These are phyloP conservation scores for Leptinotarsa juncta DNA, from an alignment of 2,888 invertebrate species.

Conservation along the genomic window DNA sequence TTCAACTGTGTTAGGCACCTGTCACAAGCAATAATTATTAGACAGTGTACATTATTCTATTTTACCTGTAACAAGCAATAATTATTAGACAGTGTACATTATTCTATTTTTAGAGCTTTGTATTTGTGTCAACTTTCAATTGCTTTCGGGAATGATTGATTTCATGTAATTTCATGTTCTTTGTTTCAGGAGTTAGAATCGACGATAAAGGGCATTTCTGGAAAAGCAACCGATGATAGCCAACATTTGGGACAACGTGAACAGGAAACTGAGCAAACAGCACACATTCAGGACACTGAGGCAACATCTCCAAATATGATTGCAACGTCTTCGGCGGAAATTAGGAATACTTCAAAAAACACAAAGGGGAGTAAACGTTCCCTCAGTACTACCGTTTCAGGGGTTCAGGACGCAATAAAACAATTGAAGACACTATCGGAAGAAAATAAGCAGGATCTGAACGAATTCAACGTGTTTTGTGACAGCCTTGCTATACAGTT, in stretches of 20 bases:
- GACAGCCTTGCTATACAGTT: conserved; percentile 38
- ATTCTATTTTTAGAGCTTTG: too few relatives aligned
- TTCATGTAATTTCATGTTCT: neutral
- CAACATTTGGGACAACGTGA: neutral
- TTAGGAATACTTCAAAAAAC: neutral
- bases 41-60: neutral
- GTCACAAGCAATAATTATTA: neutral
- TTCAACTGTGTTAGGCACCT: conserved; percentile 2
- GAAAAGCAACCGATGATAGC: neutral
- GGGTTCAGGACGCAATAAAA: neutral
- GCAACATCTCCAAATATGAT: neutral
- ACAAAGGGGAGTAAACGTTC: neutral
- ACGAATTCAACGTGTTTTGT: conserved; percentile 35
- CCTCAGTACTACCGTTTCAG: neutral
- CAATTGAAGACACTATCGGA: neutral
- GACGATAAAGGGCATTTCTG: neutral
- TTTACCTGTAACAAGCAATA: neutral
- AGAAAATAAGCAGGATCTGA: neutral
- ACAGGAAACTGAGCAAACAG: neutral
- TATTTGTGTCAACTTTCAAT: too few relatives aligned
- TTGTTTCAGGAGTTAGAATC: conserved; percentile 1
- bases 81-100: too few relatives aligned
- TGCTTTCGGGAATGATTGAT: too few relatives aligned
- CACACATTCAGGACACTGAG: neutral
- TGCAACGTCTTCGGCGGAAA: neutral